Percentiles rank a stretch among this genome's conserved stretches.
Evolutionary conservation across 2,113 vertebrate genomes (phyloP).

Genomic region (Kryptolebias marmoratus): DNA sequence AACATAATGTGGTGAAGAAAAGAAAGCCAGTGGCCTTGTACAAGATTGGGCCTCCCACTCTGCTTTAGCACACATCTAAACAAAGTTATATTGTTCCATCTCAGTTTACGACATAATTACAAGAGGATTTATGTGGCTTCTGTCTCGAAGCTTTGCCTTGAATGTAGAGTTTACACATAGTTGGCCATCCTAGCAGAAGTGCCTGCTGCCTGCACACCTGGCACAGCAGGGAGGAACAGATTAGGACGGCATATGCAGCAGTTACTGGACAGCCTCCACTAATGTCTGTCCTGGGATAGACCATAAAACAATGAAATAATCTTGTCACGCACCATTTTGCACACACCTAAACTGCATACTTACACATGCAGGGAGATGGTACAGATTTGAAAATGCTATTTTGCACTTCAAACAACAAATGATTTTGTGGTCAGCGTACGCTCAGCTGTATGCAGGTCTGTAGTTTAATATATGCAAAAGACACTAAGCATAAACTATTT

Average conservation of each 20-base stretch:
- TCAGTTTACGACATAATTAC: slow-evolving; percentile 68
- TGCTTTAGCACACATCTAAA: slow-evolving; percentile 40
- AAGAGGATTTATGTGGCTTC: slow-evolving; percentile 60
- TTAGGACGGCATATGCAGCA: slow-evolving; percentile 71
- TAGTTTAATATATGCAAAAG: too few relatives aligned
- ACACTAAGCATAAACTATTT: too few relatives aligned
- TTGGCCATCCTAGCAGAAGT: slow-evolving; percentile 61
- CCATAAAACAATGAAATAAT: slow-evolving; percentile 69
- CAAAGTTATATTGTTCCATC: slow-evolving; percentile 63
- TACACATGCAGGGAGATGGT: background rate
- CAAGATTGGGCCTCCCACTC: slow-evolving; percentile 22
- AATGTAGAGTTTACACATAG: slow-evolving; percentile 49
- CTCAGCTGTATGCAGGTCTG: background rate
- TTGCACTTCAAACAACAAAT: background rate
- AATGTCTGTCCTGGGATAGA: slow-evolving; percentile 65
- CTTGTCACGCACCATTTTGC: slow-evolving; percentile 32
- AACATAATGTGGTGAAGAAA: slow-evolving; percentile 8
- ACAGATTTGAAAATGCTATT: slow-evolving; percentile 1
- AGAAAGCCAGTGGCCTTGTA: slow-evolving; percentile 7
- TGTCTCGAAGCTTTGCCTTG: slow-evolving; percentile 51
- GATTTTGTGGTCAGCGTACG: background rate
- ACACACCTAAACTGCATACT: slow-evolving; percentile 10
- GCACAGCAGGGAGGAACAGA: slow-evolving; percentile 66
- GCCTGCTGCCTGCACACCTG: slow-evolving; percentile 69
- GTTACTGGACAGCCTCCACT: slow-evolving; percentile 53